Conservation (phyloP, 2,888 invertebrate genomes). For the Drosophila flavopinicola region DNA sequence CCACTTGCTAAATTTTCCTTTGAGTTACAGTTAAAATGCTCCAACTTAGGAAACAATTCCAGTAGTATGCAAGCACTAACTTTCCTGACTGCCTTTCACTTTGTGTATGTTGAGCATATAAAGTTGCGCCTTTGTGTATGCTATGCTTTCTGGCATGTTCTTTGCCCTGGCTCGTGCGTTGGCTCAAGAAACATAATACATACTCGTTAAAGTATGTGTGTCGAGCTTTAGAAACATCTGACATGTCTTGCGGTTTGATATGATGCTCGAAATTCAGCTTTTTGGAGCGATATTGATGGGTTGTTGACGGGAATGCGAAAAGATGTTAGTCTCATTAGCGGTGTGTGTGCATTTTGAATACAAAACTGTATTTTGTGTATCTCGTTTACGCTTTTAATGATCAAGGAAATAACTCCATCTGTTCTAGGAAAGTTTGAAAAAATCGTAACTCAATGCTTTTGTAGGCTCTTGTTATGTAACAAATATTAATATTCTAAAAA, state of each 20-base stretch:
- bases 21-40: slow-evolving; percentile 2
- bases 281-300: slow-evolving; percentile 4
- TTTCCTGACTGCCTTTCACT: slow-evolving; percentile 5
- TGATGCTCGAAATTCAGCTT: not conserved
- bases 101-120: slow-evolving; percentile 12
- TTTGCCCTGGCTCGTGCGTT: not conserved
- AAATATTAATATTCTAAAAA: too few species aligned
- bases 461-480: too few species aligned
- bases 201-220: slow-evolving; percentile 4
- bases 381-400: too few species aligned
- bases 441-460: too few species aligned
- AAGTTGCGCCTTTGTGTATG: slow-evolving; percentile 37
- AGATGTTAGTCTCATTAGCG: too few species aligned
- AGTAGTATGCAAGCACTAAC: slow-evolving; percentile 9
- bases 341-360: too few species aligned
- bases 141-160: slow-evolving; percentile 16
- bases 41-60: too few species aligned
- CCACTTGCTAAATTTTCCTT: not conserved
- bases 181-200: slow-evolving; percentile 5
- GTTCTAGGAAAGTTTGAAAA: too few species aligned
- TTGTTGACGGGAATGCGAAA: not conserved
- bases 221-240: not conserved
- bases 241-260: slow-evolving; percentile 1
- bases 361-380: too few species aligned
- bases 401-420: too few species aligned